Evolutionary conservation across 2,888 invertebrate genomes (phyloP).

Genomic region (Chaitophorus viminalis): DNA sequence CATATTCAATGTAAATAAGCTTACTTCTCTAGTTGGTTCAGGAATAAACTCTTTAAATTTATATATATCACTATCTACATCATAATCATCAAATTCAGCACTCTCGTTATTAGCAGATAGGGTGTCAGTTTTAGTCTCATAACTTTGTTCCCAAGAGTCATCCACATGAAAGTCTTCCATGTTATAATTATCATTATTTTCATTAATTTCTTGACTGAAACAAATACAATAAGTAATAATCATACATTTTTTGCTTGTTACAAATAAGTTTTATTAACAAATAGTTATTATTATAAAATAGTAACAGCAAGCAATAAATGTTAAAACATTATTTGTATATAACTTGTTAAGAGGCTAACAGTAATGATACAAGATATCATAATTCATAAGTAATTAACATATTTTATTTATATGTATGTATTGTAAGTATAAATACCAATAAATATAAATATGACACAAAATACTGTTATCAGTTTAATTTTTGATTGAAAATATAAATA

Average conservation of each 20-base stretch:
- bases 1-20: too few species aligned
- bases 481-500: neutral
- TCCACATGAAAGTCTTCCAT: constrained; percentile 46
- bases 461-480: neutral
- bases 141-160: constrained; percentile 58
- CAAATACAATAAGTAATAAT: neutral
- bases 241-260: neutral
- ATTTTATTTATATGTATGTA: too few species aligned
- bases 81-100: constrained; percentile 49
- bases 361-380: too few species aligned
- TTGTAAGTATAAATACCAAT: too few species aligned
- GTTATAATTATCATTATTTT: constrained; percentile 41
- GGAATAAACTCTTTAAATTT: constrained; percentile 65
- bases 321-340: too few species aligned
- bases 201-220: constrained; percentile 55
- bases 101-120: constrained; percentile 47
- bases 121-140: constrained; percentile 51
- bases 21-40: constrained; percentile 66
- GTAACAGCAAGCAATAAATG: too few species aligned
- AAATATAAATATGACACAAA: neutral
- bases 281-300: too few species aligned
- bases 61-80: constrained; percentile 50
- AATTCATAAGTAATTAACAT: too few species aligned
- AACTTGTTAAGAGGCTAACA: too few species aligned
- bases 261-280: too few species aligned